Base-by-base conservation (phyloP, 2,113 vertebrate species). In the Gobio gobio region DNA sequence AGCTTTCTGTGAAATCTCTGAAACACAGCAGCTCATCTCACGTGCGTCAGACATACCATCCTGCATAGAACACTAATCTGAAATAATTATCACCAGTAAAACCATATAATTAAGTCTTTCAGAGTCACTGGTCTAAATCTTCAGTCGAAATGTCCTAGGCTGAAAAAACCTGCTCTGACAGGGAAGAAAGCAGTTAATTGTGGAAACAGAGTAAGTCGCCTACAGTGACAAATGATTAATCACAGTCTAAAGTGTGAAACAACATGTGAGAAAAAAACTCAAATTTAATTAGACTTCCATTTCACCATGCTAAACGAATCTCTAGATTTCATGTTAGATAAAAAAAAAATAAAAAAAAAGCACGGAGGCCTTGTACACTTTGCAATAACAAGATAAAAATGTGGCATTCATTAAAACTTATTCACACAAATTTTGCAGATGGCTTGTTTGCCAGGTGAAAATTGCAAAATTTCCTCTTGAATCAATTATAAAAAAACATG, bases 151-250 rank as follows among this genome's bases (percentile, higher is more conserved):
- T 51, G 40, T 29, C 16, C 43, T 51, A 49, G n/a, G 64, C 40
- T 63, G 43, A 68, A 72, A 51, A 56, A 68, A 40, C 24, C 64
- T 82, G 18, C 80, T 82, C 80, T 24, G 22, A 82, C 61, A 54
- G 16, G 63, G 18, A 18, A 82, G 43, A 51, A 68, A 68, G 79
- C 58, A 58, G 54, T 81, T 66, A 81, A 66, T 66, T 81, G 78
- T 81, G 58, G 43, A 64, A 43, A 64, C 24, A 18, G 9, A 43
- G 6, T 33, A 36, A 49, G 49, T 72, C 5, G 26, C 29, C 64
- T 82, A 29, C 47, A 72, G 80, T 79, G 63, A 72, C 26, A 18
- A 70, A 85, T 78, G 45, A 85, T 85, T 78, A 56, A 68, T 85
- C 64, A 79, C 49, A 20, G 49, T 59, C 49, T 59, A 22, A 85